phyloP scores from a whole-genome alignment of 2,797 vertebrate genomes.

The Crax fasciolata region DNA sequence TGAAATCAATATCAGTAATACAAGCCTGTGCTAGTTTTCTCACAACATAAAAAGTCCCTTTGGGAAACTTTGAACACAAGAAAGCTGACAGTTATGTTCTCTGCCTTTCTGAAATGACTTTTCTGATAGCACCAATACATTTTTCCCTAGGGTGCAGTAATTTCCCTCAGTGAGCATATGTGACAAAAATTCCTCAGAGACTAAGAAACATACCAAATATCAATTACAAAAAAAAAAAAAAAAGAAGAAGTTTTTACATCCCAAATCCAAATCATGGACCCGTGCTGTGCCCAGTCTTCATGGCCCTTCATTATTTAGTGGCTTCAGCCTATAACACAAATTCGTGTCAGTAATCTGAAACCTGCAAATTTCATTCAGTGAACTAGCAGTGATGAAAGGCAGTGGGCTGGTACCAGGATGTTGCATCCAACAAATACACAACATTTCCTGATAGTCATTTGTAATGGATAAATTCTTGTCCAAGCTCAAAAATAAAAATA shows the following conservation, averaged over 20 bases:
- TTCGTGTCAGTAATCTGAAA: neutral
- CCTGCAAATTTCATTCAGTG: neutral
- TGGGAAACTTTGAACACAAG: neutral
- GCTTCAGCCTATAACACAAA: neutral
- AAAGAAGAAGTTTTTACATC: neutral
- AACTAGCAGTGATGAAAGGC: neutral
- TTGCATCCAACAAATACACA: neutral
- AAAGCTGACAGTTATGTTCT: constrained; percentile 14
- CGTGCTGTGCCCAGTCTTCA: neutral
- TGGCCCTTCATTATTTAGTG: neutral
- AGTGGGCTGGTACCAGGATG: accelerated
- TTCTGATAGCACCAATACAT: neutral
- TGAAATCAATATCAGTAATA: constrained; percentile 24
- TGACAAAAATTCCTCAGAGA: neutral
- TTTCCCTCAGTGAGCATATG: neutral
- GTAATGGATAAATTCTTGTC: neutral
- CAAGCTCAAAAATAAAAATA: neutral
- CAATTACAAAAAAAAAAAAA: neutral
- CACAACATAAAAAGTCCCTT: constrained; percentile 14
- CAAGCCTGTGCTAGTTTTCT: constrained; percentile 21
- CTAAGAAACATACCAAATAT: neutral
- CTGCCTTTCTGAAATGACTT: neutral
- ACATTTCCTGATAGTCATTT: neutral
- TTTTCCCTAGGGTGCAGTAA: neutral
- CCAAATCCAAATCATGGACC: neutral